Evolutionary conservation across 37 sponge, comb jelly and placozoan species (phyloP).

Genomic region (Halichondria panicea): DNA sequence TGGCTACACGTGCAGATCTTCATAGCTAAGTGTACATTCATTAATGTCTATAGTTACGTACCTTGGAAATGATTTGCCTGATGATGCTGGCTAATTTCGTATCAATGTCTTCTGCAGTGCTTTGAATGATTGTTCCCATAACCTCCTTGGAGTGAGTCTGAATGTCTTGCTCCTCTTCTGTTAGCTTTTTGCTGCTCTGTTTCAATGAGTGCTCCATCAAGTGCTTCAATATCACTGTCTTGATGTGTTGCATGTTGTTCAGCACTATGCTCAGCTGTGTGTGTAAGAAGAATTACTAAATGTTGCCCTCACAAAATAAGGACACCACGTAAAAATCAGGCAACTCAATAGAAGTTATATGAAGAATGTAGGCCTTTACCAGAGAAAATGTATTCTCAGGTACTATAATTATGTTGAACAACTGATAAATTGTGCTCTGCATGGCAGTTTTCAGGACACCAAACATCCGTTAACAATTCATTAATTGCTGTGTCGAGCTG

Average conservation of each 20-base stretch:
- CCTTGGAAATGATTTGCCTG: constrained; percentile 13
- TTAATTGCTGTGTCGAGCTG: too few relatives aligned
- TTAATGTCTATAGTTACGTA: background rate
- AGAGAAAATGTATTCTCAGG: too few relatives aligned
- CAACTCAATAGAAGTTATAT: too few relatives aligned
- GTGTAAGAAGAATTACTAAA: background rate
- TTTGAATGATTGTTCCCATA: constrained; percentile 11
- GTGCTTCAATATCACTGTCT: background rate
- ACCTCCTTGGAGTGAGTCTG: constrained; percentile 7
- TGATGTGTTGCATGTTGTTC: constrained; percentile 57
- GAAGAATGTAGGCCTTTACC: too few relatives aligned
- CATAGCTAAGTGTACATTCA: too few relatives aligned
- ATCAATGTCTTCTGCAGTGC: constrained; percentile 39
- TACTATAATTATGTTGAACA: too few relatives aligned
- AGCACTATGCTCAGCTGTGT: constrained; percentile 39
- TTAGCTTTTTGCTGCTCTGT: constrained; percentile 28
- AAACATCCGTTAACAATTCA: too few relatives aligned
- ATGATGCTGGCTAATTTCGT: constrained; percentile 15
- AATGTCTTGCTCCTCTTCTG: constrained; percentile 6
- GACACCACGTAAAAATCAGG: too few relatives aligned
- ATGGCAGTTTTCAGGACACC: too few relatives aligned
- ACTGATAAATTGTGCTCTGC: too few relatives aligned
- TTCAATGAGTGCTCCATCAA: constrained; percentile 19
- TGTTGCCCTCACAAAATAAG: too few relatives aligned
- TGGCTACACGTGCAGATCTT: too few relatives aligned